Percentiles rank a stretch among this genome's conserved stretches.
These are phyloP conservation scores for Anagyrus pseudococci DNA, from an alignment of 2,888 invertebrate species.

Conservation along the genomic window DNA sequence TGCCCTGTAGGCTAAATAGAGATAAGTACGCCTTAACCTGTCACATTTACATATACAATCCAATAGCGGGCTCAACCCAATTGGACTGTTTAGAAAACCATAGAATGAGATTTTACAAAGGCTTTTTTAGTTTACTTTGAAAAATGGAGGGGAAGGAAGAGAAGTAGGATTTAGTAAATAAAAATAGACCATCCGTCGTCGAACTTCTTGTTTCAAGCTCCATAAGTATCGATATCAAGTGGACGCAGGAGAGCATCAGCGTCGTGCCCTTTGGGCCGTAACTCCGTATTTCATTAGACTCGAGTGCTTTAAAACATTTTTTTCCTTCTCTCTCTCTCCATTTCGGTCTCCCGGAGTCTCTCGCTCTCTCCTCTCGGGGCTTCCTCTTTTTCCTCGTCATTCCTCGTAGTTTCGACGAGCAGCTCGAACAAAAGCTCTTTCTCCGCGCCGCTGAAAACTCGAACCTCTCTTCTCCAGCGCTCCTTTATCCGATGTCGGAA, in stretches of 20 bases:
- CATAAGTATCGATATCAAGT: conserved; percentile 9
- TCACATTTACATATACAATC: too few relatives aligned
- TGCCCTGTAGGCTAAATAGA: too few relatives aligned
- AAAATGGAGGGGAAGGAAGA: too few relatives aligned
- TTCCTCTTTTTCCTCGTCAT: conserved; percentile 14
- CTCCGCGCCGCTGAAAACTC: conserved; percentile 16
- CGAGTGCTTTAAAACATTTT: conserved; percentile 18
- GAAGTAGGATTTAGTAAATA: too few relatives aligned
- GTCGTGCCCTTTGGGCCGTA: background rate
- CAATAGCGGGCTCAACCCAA: too few relatives aligned
- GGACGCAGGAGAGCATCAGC: background rate
- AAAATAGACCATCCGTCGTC: too few relatives aligned
- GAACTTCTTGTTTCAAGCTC: background rate
- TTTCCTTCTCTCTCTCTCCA: conserved; percentile 17
- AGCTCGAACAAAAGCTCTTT: conserved; percentile 39
- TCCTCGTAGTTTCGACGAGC: conserved; percentile 35
- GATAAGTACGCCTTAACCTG: too few relatives aligned
- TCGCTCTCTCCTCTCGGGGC: too few relatives aligned
- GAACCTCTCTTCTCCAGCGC: background rate
- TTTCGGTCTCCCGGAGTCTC: too few relatives aligned
- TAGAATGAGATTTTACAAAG: too few relatives aligned
- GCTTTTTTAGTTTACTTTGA: too few relatives aligned
- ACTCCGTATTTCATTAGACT: conserved; percentile 26
- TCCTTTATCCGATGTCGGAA: conserved; percentile 31
- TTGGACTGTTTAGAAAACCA: too few relatives aligned